These are phyloP conservation scores for Daphoenositta chrysoptera DNA, from an alignment of 2,113 vertebrate species.

Conservation along the genomic window DNA sequence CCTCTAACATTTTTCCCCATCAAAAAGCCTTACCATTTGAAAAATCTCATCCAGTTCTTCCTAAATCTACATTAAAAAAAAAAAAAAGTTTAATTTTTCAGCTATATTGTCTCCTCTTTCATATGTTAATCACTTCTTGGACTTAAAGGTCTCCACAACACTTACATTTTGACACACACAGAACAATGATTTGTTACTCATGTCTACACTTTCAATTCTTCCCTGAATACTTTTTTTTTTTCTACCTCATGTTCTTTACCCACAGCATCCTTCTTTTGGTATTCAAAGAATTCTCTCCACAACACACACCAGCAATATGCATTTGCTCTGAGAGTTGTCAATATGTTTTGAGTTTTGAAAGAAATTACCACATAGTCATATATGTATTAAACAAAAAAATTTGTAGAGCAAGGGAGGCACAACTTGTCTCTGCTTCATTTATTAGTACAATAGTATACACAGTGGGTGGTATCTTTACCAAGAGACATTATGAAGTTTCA, in stretches of 20 bases:
- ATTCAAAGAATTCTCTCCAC: background rate
- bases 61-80: background rate
- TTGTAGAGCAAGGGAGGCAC: background rate
- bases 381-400: background rate
- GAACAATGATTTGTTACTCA: background rate
- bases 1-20: background rate
- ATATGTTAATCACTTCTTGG: background rate
- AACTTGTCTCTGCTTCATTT: background rate
- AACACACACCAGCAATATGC: background rate
- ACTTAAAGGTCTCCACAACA: background rate
- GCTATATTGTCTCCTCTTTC: background rate
- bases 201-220: background rate
- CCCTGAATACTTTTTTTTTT: background rate
- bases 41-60: background rate
- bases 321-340: background rate
- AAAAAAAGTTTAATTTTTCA: background rate
- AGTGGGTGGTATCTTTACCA: background rate
- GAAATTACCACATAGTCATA: background rate
- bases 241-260: background rate
- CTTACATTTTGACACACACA: background rate
- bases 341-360: background rate
- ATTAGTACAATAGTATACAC: background rate
- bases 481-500: background rate
- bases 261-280: background rate
- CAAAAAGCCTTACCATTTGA: background rate